phyloP scores from a whole-genome alignment of 92 coral and sea anemone genomes.

The Metridium senile region DNA sequence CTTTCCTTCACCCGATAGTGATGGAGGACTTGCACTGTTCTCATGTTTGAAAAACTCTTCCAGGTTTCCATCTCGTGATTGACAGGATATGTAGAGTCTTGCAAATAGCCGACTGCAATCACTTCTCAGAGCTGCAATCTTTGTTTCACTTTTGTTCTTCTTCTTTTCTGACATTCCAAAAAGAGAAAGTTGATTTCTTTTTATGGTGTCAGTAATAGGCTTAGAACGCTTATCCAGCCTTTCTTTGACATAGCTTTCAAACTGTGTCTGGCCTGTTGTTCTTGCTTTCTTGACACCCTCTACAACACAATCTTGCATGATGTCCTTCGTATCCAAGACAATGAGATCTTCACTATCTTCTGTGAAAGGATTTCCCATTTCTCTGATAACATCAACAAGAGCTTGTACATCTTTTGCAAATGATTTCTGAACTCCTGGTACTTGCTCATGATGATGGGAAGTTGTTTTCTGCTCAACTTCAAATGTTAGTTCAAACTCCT shows the following conservation, averaged over 20 bases:
- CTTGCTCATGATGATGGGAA: conserved; percentile 29
- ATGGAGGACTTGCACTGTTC: conserved; percentile 48
- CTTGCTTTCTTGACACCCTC: conserved; percentile 3
- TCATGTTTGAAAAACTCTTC: conserved; percentile 48
- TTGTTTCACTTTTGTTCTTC: not conserved
- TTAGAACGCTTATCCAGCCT: conserved; percentile 24
- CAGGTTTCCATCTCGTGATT: conserved; percentile 48
- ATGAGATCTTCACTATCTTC: conserved; percentile 38
- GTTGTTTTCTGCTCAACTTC: not conserved
- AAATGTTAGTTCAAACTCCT: conserved; percentile 29
- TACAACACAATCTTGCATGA: conserved; percentile 33
- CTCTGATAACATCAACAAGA: conserved; percentile 22
- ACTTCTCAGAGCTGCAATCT: conserved; percentile 38
- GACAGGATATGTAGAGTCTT: conserved; percentile 47
- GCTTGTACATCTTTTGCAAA: conserved; percentile 36
- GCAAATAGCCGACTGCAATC: conserved; percentile 37
- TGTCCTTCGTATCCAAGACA: conserved; percentile 38
- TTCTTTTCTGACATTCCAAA: conserved; percentile 30
- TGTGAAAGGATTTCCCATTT: too few relatives aligned
- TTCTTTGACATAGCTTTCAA: conserved; percentile 46
- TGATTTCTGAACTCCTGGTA: conserved; percentile 32
- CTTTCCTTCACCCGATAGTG: conserved; percentile 34
- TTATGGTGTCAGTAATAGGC: conserved; percentile 36
- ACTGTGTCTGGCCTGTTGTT: conserved; percentile 23
- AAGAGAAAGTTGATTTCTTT: conserved; percentile 18